Conservation (phyloP, 2,113 vertebrate species). For the Phoenicopterus ruber region DNA sequence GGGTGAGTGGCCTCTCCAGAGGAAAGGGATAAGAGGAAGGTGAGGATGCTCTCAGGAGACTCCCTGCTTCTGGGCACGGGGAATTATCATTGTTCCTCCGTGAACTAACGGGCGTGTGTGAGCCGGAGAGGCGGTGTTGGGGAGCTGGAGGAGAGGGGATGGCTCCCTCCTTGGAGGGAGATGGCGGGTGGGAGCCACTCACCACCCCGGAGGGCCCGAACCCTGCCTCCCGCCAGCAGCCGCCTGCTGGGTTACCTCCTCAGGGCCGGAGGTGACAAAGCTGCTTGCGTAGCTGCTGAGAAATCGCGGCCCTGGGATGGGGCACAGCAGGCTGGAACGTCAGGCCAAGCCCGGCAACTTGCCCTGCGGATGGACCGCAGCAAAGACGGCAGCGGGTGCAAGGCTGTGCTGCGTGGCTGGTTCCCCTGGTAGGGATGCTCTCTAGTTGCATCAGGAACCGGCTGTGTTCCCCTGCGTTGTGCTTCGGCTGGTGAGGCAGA, state of each 20-base stretch:
- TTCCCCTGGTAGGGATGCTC: not conserved
- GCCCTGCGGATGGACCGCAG: not conserved
- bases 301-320: not conserved
- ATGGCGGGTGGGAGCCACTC: not conserved
- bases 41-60: not conserved
- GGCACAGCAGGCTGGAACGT: not conserved
- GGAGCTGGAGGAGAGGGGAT: not conserved
- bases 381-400: too few relatives aligned
- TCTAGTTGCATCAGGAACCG: not conserved
- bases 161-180: not conserved
- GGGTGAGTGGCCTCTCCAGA: not conserved
- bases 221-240: not conserved
- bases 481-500: not conserved
- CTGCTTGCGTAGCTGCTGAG: not conserved
- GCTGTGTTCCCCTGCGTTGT: not conserved
- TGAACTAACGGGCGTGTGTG: fast-evolving
- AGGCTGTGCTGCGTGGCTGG: not conserved
- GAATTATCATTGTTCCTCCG: not conserved
- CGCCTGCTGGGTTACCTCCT: not conserved
- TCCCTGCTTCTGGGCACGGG: not conserved
- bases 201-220: not conserved
- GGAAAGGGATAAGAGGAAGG: not conserved
- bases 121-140: fast-evolving
- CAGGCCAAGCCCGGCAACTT: not conserved
- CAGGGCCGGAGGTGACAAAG: not conserved